A percentile compares a stretch with the other conserved stretches of the same genome.
These are phyloP conservation scores for Clarias fuscus DNA, from an alignment of 2,797 vertebrate genomes.

Conservation along the genomic window DNA sequence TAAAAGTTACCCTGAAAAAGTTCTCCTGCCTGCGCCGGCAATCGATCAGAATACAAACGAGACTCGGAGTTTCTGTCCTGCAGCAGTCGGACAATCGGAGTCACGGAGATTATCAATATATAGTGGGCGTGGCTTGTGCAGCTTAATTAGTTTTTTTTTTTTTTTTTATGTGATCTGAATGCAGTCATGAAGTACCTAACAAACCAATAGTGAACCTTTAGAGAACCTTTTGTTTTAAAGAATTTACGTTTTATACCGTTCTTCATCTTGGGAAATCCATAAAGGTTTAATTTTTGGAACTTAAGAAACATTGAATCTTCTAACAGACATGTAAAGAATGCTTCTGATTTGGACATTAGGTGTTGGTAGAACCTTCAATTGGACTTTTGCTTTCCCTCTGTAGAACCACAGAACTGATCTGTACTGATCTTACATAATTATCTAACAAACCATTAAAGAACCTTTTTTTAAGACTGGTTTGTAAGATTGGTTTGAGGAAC, in stretches of 20 bases:
- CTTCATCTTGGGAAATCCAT: neutral
- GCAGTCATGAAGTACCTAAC: neutral
- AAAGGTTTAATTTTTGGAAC: neutral
- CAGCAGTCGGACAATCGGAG: neutral
- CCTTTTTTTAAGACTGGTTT: neutral
- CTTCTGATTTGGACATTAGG: neutral
- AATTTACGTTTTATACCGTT: neutral
- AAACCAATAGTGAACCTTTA: too few species aligned
- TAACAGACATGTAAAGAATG: neutral
- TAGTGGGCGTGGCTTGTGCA: neutral
- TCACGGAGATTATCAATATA: neutral
- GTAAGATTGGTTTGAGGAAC: neutral
- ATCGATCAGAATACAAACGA: neutral
- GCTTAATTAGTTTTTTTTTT: neutral
- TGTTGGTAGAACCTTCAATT: neutral
- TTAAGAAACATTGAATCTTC: neutral
- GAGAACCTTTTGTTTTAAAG: neutral
- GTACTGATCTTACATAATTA: neutral
- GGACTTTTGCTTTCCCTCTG: neutral
- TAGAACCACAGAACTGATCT: neutral
- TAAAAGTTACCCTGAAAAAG: slow-evolving; percentile 1
- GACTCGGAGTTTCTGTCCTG: too few species aligned
- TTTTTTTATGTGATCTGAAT: neutral
- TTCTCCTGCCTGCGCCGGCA: neutral
- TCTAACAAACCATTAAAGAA: neutral